Base-by-base conservation (phyloP, 2,888 invertebrate genomes). In the Sicus ferrugineus region DNA sequence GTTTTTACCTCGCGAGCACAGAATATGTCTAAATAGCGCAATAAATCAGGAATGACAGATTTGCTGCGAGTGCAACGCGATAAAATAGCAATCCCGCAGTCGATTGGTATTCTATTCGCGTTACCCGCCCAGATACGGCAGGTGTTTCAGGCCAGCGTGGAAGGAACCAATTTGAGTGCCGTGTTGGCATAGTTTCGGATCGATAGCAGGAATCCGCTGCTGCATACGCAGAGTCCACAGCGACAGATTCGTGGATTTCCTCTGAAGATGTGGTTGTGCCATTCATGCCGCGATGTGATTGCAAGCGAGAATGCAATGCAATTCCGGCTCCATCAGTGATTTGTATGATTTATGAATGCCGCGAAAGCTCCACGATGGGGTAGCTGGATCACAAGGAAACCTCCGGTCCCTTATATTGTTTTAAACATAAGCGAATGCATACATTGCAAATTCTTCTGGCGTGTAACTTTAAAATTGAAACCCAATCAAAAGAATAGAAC, bases 11-110 rank as follows among this genome's bases (percentile, higher is more conserved):
- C 28, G 23, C 38, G 28, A 54, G 3, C 7, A 28, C n/a, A 16
- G 46, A 67, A 67, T 67, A 77, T 79, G 79, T 79, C 79, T 78
- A 79, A 79, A 79, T 79, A 79, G 79, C 78, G 78, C 78, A 79
- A 79, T 79, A 79, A 79, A 79, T 79, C 79, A 79, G 80, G 78
- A 74, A 79, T 77, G 79, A 78, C 80, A 79, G 79, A 65, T 73
- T 73, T 58, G 11, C 38, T 31, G 69, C 69, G 48, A 50, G 67
- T 31, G 68, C 14, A 68, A 52, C 54, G 26, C 65, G 67, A 66
- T 66, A 66, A 66, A 66, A 66, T 56, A 66, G 38, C 42, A 66
- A 56, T 56, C 66, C 31, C 34, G 28, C 59, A 67, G 67, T 67
- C 59, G 67, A 67, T 67, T 67, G 58, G 67, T 67, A 67, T 67